phyloP scores from a whole-genome alignment of 1,140 invertebrate genomes.

The Heliconius congener region DNA sequence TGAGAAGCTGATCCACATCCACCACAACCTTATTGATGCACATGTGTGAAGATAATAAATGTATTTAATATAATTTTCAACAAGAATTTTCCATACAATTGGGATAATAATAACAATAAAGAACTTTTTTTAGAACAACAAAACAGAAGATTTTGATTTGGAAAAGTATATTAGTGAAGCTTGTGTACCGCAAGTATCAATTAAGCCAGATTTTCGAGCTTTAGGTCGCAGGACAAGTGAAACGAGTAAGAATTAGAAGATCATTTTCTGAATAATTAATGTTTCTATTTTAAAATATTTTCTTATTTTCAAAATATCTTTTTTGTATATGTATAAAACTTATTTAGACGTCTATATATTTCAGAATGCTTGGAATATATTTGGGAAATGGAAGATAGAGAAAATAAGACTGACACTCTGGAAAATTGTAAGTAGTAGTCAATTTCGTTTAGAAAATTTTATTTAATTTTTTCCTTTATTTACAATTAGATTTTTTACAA shows the following conservation, averaged over 20 bases:
- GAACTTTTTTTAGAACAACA: slow-evolving; percentile 33
- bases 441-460: not conserved
- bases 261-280: not conserved
- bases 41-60: no score
- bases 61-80: no score
- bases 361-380: slow-evolving; percentile 58
- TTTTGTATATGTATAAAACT: not conserved
- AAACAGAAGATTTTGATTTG: slow-evolving; percentile 31
- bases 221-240: slow-evolving; percentile 49
- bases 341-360: slow-evolving; percentile 20
- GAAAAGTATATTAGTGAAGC: slow-evolving; percentile 32
- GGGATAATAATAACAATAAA: no score
- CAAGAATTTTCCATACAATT: no score
- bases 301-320: not conserved
- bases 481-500: no score
- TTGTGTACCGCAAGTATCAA: slow-evolving; percentile 33
- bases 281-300: no score
- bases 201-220: slow-evolving; percentile 44
- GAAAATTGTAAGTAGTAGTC: slow-evolving; percentile 22
- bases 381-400: slow-evolving; percentile 40
- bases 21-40: no score
- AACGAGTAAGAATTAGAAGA: slow-evolving; percentile 46
- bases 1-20: no score
- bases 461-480: no score
- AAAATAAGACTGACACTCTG: not conserved